These are phyloP conservation scores for Nibea albiflora DNA, from an alignment of 2,113 vertebrate species.

Conservation along the genomic window DNA sequence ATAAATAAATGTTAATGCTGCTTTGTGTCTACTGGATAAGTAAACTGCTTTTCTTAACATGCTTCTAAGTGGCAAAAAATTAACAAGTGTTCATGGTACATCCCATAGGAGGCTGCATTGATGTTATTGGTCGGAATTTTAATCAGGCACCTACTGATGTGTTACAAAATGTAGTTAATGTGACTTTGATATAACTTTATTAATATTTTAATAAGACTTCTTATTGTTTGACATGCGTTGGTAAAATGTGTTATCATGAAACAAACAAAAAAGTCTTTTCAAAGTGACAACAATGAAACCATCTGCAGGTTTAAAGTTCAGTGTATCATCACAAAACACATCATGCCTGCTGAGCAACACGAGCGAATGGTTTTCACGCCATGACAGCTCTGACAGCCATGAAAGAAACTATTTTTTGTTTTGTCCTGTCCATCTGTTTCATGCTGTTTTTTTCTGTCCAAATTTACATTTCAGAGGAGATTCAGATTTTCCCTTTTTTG, in stretches of 20 bases:
- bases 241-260: background rate
- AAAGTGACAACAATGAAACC: background rate
- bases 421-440: slow-evolving; percentile 5
- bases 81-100: background rate
- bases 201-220: background rate
- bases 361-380: background rate
- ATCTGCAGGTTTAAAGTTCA: background rate
- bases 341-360: background rate
- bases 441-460: background rate
- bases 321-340: background rate
- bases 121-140: background rate
- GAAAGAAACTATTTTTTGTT: background rate
- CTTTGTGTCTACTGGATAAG: background rate
- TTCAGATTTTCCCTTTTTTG: background rate
- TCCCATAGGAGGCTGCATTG: background rate
- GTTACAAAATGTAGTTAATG: too few relatives aligned
- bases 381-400: background rate
- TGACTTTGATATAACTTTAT: too few relatives aligned
- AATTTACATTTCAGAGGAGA: background rate
- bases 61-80: background rate
- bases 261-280: background rate
- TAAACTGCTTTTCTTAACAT: background rate
- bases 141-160: background rate
- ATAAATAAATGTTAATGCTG: background rate
- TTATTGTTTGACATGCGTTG: background rate